Evolutionary conservation across 2,888 invertebrate species (phyloP).

Genomic region (Plebejus argus): DNA sequence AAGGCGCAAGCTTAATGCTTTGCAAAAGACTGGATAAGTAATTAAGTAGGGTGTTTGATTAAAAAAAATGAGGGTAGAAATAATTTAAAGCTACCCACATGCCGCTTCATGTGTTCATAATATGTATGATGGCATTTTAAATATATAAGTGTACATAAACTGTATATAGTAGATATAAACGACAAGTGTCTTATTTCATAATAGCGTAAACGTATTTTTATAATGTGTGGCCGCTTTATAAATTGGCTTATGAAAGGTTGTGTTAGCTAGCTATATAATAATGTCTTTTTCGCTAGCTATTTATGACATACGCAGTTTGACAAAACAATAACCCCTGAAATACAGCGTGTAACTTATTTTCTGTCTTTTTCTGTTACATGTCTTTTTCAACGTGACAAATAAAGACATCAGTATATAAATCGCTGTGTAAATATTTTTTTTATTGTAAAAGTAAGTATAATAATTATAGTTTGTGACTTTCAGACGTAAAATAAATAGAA

Average conservation of each 20-base stretch:
- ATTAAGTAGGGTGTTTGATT: background rate
- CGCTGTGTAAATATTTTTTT: too few species aligned
- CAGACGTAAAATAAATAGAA: too few species aligned
- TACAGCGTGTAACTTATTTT: background rate
- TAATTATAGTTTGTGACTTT: too few species aligned
- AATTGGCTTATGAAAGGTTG: background rate
- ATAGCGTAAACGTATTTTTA: slow-evolving; percentile 29
- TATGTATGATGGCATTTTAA: slow-evolving; percentile 33
- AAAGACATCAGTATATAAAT: background rate
- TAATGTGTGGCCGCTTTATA: background rate
- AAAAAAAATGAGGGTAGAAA: background rate
- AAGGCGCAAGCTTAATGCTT: background rate
- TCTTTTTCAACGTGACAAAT: background rate
- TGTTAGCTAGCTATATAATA: background rate
- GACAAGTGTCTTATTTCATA: slow-evolving; percentile 31
- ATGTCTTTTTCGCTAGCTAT: background rate
- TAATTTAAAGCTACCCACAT: slow-evolving; percentile 5
- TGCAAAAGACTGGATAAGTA: background rate
- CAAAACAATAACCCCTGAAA: background rate
- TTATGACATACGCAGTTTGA: background rate
- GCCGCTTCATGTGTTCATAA: slow-evolving; percentile 32
- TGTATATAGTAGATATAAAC: slow-evolving; percentile 32
- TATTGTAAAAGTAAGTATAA: background rate
- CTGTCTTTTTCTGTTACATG: background rate
- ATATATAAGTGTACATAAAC: slow-evolving; percentile 10